Conservation (phyloP, 2,113 vertebrate genomes). For the Oryzias celebensis region DNA sequence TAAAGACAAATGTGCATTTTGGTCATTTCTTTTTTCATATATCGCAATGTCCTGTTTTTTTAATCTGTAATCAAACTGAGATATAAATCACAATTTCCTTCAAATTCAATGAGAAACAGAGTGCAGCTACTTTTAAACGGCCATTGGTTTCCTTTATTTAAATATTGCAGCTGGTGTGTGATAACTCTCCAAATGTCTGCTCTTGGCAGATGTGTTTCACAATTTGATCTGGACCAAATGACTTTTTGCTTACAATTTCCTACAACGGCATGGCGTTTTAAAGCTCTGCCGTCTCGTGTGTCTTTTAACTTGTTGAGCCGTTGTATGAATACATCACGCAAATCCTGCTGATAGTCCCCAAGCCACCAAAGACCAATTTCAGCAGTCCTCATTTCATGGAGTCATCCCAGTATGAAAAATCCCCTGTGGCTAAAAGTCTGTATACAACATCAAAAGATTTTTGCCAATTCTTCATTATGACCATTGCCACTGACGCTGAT, state of each 20-base stretch:
- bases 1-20: no score
- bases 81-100: no score
- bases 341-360: constrained; percentile 10
- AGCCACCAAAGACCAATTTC: constrained; percentile 19
- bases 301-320: constrained; percentile 4
- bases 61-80: no score
- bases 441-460: constrained; percentile 18
- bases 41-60: no score
- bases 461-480: constrained; percentile 15
- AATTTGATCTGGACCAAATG: constrained; percentile 6
- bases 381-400: constrained; percentile 1
- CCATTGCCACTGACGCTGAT: constrained; percentile 20
- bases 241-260: constrained; percentile 14
- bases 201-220: background rate
- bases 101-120: no score
- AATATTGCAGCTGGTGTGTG: background rate
- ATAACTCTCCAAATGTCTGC: background rate
- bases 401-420: constrained; percentile 13
- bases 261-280: constrained; percentile 8
- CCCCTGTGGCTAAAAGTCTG: constrained; percentile 8
- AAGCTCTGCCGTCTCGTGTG: background rate
- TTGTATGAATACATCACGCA: constrained; percentile 41
- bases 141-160: background rate
- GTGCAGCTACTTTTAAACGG: no score
- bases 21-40: no score